A percentile compares a stretch with the other conserved stretches of the same genome.
Conservation (phyloP, 2,888 invertebrate species). For the Hybos culiciformis region DNA sequence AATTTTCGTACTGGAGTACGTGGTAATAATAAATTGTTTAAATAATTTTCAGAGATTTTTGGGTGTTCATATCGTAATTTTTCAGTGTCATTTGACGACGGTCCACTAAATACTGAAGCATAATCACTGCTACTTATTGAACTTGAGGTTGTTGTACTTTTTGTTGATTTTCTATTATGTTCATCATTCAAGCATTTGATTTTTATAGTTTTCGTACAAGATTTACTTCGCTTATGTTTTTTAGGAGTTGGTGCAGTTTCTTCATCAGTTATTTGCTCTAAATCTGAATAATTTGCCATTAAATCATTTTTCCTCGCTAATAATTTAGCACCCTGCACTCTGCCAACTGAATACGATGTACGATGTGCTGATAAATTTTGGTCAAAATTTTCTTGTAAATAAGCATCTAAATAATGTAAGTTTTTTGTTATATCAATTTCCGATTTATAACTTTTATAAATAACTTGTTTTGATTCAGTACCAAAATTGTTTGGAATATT, state of each 20-base stretch:
- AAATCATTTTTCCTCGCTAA: background rate
- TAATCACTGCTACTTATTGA: conserved; percentile 35
- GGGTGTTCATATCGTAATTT: conserved; percentile 27
- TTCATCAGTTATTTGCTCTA: background rate
- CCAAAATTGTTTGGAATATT: too few species aligned
- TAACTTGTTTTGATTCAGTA: conserved; percentile 19
- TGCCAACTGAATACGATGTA: conserved; percentile 28
- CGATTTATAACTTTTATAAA: conserved; percentile 36
- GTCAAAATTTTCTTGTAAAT: conserved; percentile 35
- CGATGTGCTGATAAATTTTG: conserved; percentile 22
- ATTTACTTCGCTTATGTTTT: conserved; percentile 27
- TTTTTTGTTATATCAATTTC: conserved; percentile 35
- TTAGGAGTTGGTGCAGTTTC: background rate
- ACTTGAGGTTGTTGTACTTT: conserved; percentile 31
- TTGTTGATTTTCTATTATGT: conserved; percentile 17
- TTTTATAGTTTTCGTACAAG: conserved; percentile 20
- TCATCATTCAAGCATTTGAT: conserved; percentile 20
- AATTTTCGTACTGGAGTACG: background rate
- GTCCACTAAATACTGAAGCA: conserved; percentile 34
- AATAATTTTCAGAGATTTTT: conserved; percentile 28
- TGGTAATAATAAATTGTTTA: conserved; percentile 22
- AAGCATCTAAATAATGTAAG: conserved; percentile 33
- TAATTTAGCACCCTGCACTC: conserved; percentile 12
- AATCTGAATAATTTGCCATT: background rate
- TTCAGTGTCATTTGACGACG: conserved; percentile 11